Base-by-base conservation (phyloP, 2,797 vertebrate species). In the Micropoecilia bifurca region DNA sequence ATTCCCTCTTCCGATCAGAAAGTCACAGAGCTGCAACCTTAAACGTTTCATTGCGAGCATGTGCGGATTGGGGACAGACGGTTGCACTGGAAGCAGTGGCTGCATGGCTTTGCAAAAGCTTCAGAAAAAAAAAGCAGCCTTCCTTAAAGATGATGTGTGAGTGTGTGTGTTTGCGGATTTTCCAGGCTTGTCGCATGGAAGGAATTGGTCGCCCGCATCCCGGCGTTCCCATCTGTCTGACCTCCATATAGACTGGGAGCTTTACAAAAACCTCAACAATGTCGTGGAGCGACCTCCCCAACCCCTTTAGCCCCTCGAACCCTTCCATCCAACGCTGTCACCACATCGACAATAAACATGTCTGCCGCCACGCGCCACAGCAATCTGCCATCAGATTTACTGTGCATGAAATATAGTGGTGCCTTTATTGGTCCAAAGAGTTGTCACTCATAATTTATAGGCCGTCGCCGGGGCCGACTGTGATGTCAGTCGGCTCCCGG, bases 341-440 rank as follows among this genome's bases (percentile, higher is more conserved):
- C 97, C 96, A 94, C 95, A 95, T 95, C 82, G 33, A 96, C 97
- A 97, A 97, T 98, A 98, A 99, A 98, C 97, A 97, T 98, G 97
- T 97, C 98, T 97, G 95, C 96, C 95, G 84, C 93, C 95, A 94
- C 95, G 94, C 96, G 96, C 96, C 96, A 95, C 94, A 95, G 96
- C 97, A 97, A 98, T 98, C 97, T 97, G 96, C 96, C 97, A 97
- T 97, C 97, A 97, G 97, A 98, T 98, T 97, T 98, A 98, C 97
- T 97, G 97, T 97, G 96, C 97, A 98, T 97, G 97, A 98, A 98
- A 98, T 98, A 98, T 96, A 96, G 97, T 96, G 94, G 94, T 95
- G 96, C 97, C 97, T 98, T 98, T 98, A 97, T 98, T 98, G 97
- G 97, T 97, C 97, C 96, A 98, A 97, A 98, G 97, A 96, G 96